Evolutionary conservation across 1,140 invertebrate species (phyloP).

Genomic region (Drosophila subobscura): DNA sequence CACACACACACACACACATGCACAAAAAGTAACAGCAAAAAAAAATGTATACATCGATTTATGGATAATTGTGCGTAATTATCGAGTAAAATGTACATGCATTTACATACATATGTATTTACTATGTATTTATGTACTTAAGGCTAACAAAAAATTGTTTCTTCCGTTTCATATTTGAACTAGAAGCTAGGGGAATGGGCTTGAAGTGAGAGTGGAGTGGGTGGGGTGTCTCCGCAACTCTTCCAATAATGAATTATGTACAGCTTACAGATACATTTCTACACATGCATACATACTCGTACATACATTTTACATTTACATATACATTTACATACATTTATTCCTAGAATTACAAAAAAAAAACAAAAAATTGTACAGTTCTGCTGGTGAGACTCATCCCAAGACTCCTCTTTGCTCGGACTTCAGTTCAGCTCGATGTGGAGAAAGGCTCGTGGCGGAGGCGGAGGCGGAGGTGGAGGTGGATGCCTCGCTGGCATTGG

Average conservation of each 20-base stretch:
- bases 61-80: slow-evolving; percentile 43
- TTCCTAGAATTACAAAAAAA: slow-evolving; percentile 19
- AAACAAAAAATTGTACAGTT: slow-evolving; percentile 35
- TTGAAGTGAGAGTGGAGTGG: too few species aligned
- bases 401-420: background rate
- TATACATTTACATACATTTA: background rate
- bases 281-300: too few species aligned
- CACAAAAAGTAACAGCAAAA: slow-evolving; percentile 60
- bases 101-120: too few species aligned
- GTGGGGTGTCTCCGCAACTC: too few species aligned
- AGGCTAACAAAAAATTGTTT: too few species aligned
- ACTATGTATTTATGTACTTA: too few species aligned
- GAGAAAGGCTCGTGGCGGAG: slow-evolving; percentile 36
- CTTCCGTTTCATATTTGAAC: too few species aligned
- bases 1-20: too few species aligned
- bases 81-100: slow-evolving; percentile 17
- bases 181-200: too few species aligned
- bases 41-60: slow-evolving; percentile 28
- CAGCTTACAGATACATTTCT: too few species aligned
- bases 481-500: slow-evolving; percentile 1
- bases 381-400: slow-evolving; percentile 10
- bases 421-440: slow-evolving; percentile 69
- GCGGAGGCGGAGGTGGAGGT: slow-evolving; percentile 2
- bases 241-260: background rate
- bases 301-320: too few species aligned